phyloP scores from a whole-genome alignment of 2,113 vertebrate species.

The Perca schrenkii region DNA sequence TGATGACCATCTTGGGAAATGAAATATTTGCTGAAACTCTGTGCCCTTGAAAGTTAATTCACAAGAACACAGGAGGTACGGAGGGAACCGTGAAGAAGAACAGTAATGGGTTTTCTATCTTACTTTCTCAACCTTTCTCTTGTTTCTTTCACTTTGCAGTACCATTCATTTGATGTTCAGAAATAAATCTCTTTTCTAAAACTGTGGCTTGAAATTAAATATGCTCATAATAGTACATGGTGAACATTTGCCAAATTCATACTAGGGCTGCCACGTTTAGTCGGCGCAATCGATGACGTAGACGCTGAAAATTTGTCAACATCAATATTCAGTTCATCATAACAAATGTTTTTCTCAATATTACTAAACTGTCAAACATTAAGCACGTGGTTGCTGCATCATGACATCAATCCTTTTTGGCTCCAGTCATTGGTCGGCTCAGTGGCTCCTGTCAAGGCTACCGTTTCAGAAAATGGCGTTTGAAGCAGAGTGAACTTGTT shows the following conservation, averaged over 20 bases:
- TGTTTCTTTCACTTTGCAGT: conserved; percentile 33
- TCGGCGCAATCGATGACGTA: too few relatives aligned
- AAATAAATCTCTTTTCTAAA: conserved; percentile 3
- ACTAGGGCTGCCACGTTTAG: too few relatives aligned
- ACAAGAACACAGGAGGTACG: conserved; percentile 65
- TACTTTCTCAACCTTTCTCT: conserved; percentile 45
- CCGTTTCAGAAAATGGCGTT: too few relatives aligned
- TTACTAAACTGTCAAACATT: too few relatives aligned
- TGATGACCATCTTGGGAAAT: conserved; percentile 80
- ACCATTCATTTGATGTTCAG: conserved; percentile 7
- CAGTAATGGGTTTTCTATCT: conserved; percentile 66
- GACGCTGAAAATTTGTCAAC: too few relatives aligned
- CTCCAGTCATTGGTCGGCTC: too few relatives aligned
- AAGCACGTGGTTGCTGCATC: too few relatives aligned
- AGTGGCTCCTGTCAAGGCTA: too few relatives aligned
- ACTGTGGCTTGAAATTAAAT: neutral
- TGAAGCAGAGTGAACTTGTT: neutral
- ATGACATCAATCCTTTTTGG: too few relatives aligned
- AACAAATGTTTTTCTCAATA: too few relatives aligned
- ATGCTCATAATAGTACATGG: neutral
- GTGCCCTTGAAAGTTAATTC: conserved; percentile 81
- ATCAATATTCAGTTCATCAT: too few relatives aligned
- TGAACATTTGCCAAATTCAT: neutral
- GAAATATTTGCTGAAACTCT: conserved; percentile 79
- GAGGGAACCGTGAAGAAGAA: conserved; percentile 41